These are phyloP conservation scores for Dione juno DNA, from an alignment of 2,888 invertebrate genomes.

Conservation along the genomic window DNA sequence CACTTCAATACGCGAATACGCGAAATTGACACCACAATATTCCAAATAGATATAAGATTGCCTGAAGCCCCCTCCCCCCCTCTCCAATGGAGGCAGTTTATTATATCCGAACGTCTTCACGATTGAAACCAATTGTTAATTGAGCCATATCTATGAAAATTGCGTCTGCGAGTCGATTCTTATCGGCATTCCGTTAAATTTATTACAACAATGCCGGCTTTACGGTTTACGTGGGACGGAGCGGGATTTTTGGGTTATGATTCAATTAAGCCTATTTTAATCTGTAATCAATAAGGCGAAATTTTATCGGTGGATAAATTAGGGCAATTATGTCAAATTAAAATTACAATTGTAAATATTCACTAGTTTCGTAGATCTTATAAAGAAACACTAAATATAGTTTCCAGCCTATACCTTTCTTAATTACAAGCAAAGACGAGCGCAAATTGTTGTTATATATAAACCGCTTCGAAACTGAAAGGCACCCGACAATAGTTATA, in stretches of 20 bases:
- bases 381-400: neutral
- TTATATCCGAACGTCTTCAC: constrained; percentile 80
- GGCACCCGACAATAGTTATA: constrained; percentile 77
- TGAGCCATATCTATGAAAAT: constrained; percentile 84
- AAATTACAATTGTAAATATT: constrained; percentile 5
- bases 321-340: neutral
- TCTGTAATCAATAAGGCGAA: constrained; percentile 44
- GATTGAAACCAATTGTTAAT: constrained; percentile 84
- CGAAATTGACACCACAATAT: constrained; percentile 83
- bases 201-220: constrained; percentile 63
- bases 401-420: neutral
- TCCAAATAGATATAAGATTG: constrained; percentile 83
- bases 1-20: constrained; percentile 83
- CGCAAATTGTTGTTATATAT: constrained; percentile 46
- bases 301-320: constrained; percentile 10
- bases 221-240: constrained; percentile 58
- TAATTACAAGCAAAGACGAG: constrained; percentile 44
- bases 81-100: constrained; percentile 71
- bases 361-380: neutral
- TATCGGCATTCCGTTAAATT: constrained; percentile 81
- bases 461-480: constrained; percentile 68
- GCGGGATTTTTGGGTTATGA: constrained; percentile 60
- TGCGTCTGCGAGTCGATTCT: constrained; percentile 78
- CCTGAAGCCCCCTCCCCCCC: constrained; percentile 68
- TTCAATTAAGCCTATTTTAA: constrained; percentile 53